Percentiles rank a stretch among this genome's conserved stretches.
Evolutionary conservation across 2,113 vertebrate species (phyloP).

Genomic region (Phrynocephalus versicolor): DNA sequence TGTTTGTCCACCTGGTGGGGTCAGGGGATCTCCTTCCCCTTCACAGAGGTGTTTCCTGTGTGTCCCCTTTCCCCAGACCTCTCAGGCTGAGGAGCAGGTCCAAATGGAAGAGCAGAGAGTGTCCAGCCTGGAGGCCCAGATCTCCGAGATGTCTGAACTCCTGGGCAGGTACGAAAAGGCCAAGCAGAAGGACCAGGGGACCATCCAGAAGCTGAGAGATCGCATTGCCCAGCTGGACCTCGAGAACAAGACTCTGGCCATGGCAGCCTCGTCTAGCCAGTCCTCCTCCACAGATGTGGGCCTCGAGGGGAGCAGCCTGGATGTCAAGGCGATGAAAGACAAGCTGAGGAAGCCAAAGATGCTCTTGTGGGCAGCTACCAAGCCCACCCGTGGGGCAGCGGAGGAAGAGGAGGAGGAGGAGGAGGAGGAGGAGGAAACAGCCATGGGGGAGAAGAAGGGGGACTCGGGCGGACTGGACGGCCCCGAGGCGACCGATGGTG

Average conservation of each 20-base stretch:
- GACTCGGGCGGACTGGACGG: slow-evolving; percentile 56
- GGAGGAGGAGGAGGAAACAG: no score
- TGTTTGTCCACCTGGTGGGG: neutral
- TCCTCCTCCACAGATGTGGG: slow-evolving; percentile 56
- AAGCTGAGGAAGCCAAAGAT: slow-evolving; percentile 87
- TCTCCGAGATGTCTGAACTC: slow-evolving; percentile 86
- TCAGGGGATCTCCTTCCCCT: no score
- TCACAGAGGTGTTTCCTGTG: accelerated
- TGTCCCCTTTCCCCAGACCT: slow-evolving; percentile 66
- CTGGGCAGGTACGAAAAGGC: slow-evolving; percentile 86
- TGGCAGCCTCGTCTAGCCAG: slow-evolving; percentile 79
- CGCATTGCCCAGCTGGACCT: slow-evolving; percentile 87
- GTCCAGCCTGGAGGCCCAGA: slow-evolving; percentile 84
- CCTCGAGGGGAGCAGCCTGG: slow-evolving; percentile 80
- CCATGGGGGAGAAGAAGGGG: slow-evolving; percentile 71
- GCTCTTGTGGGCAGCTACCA: slow-evolving; percentile 78
- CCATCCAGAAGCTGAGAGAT: slow-evolving; percentile 85
- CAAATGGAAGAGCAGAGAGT: slow-evolving; percentile 85
- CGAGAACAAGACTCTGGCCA: slow-evolving; percentile 90
- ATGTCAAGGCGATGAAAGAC: slow-evolving; percentile 78
- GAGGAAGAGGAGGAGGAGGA: neutral
- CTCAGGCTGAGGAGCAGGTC: slow-evolving; percentile 81
- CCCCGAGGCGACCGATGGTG: slow-evolving; percentile 66
- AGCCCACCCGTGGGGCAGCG: slow-evolving; percentile 55
- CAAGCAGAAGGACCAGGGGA: slow-evolving; percentile 85